Percentiles rank a stretch among this genome's conserved stretches.
phyloP scores from a whole-genome alignment of 2,113 vertebrate genomes.

The Rhinoderma darwinii region DNA sequence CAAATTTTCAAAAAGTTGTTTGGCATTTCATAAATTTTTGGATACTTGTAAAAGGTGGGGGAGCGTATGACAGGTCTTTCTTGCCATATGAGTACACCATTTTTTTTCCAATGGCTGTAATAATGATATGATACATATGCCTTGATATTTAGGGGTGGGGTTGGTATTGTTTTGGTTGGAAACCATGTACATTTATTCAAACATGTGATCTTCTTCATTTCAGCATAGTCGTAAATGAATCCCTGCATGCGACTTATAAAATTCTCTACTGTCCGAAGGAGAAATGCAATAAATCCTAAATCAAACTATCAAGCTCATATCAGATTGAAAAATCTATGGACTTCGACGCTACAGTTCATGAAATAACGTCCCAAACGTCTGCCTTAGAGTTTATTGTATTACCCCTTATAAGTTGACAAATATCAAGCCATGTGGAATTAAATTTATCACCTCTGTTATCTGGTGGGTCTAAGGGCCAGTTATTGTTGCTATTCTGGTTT shows the following conservation, averaged over 20 bases:
- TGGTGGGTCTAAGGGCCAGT: constrained; percentile 16
- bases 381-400: constrained; percentile 25
- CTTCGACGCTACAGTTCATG: not conserved
- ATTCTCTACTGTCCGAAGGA: not conserved
- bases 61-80: not conserved
- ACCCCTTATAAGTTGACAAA: constrained; percentile 29
- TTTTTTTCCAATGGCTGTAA: not conserved
- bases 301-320: constrained; percentile 2
- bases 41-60: no score
- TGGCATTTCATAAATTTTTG: not conserved
- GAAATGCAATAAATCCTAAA: constrained; percentile 22
- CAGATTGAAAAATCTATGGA: constrained; percentile 30
- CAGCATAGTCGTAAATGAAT: not conserved
- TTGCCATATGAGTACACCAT: no score
- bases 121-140: not conserved
- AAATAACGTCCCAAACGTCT: constrained; percentile 9
- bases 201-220: not conserved
- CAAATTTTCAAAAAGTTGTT: not conserved
- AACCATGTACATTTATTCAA: not conserved
- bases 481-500: constrained; percentile 41
- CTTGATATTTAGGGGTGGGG: not conserved
- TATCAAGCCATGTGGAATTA: constrained; percentile 19
- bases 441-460: constrained; percentile 16
- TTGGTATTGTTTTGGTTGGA: not conserved
- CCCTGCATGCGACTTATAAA: not conserved